A percentile compares a stretch with the other conserved stretches of the same genome.
Conservation (phyloP, 2,113 vertebrate species). For the Herpailurus yagouaroundi region DNA sequence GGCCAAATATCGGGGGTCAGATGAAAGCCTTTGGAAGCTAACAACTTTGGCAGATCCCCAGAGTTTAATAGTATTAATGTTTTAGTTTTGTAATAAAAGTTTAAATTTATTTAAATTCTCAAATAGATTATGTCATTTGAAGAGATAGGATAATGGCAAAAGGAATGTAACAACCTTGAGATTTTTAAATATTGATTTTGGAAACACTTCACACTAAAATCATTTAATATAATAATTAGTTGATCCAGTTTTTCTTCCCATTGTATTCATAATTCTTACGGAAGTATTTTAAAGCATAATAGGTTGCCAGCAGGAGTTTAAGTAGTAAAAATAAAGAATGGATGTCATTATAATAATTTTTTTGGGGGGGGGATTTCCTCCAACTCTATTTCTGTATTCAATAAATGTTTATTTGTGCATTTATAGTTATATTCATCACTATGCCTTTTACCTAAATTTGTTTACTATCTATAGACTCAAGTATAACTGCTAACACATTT, state of each 20-base stretch:
- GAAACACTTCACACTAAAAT: conserved; percentile 80
- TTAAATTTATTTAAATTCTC: conserved; percentile 67
- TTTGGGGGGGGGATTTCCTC: background rate
- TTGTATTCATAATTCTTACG: conserved; percentile 53
- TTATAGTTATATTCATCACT: background rate
- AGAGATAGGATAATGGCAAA: conserved; percentile 71
- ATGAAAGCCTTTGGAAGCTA: conserved; percentile 46
- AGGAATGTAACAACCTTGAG: conserved; percentile 80
- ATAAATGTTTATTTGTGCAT: background rate
- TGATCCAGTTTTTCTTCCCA: conserved; percentile 37
- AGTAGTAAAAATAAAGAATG: conserved; percentile 56
- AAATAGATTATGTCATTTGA: conserved; percentile 77
- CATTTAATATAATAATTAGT: conserved; percentile 71
- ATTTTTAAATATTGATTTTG: conserved; percentile 84
- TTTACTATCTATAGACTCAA: background rate
- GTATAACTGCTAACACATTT: background rate
- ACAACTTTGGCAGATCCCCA: conserved; percentile 55
- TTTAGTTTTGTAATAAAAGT: conserved; percentile 76
- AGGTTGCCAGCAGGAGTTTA: conserved; percentile 11
- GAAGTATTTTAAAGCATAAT: conserved; percentile 55
- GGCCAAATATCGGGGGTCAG: conserved; percentile 47
- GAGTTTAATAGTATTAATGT: conserved; percentile 77
- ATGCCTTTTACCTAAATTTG: conserved; percentile 9
- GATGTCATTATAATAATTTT: conserved; percentile 38
- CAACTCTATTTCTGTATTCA: conserved; percentile 36